Conservation (phyloP, 2,888 invertebrate species). For the Lasioglossum lativentre region DNA sequence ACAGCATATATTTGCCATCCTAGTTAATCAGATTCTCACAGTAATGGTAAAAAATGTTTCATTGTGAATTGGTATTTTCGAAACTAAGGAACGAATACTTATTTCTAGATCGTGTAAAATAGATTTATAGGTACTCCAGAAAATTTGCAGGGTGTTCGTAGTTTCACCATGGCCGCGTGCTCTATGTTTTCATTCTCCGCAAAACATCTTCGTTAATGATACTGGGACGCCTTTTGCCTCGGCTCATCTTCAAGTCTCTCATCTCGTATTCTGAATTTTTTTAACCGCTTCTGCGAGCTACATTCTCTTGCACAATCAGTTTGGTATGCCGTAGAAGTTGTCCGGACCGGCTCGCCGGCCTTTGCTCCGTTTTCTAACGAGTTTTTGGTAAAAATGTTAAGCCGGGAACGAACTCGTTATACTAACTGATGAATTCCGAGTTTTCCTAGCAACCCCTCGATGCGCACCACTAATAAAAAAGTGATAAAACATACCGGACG, state of each 20-base stretch:
- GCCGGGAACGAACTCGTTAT: neutral
- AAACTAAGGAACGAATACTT: neutral
- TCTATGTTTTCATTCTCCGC: neutral
- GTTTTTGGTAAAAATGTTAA: neutral
- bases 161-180: neutral
- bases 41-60: neutral
- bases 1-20: neutral
- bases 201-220: conserved; percentile 11
- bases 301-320: neutral
- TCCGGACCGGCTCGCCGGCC: neutral
- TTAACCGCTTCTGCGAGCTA: neutral
- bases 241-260: neutral
- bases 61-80: neutral
- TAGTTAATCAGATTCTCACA: neutral
- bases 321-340: neutral
- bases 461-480: neutral
- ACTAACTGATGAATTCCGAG: neutral
- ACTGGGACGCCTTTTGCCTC: neutral
- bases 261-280: conserved; percentile 4
- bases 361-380: neutral
- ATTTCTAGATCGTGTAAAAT: neutral
- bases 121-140: neutral
- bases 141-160: neutral
- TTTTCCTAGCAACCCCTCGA: neutral
- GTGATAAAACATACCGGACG: neutral